A percentile compares a stretch with the other conserved stretches of the same genome.
phyloP scores from a whole-genome alignment of 2,113 vertebrate genomes.

The Sylvia atricapilla region DNA sequence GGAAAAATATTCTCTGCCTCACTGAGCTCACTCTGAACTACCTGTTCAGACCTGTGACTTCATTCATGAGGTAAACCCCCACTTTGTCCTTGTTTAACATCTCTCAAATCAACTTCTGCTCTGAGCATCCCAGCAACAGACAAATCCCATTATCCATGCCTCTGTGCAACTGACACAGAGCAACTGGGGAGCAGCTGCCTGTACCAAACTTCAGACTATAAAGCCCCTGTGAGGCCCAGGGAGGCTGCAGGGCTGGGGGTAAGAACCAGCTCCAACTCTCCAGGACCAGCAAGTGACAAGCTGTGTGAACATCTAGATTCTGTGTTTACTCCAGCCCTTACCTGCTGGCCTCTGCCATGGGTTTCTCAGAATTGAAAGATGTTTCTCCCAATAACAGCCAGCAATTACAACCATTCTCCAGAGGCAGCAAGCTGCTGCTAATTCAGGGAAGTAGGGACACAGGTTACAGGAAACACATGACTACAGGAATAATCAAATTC shows the following conservation, averaged over 20 bases:
- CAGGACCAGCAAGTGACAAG: not conserved
- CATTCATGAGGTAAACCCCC: not conserved
- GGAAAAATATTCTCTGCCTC: not conserved
- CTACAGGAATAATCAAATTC: not conserved
- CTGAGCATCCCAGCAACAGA: not conserved
- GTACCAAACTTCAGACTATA: not conserved
- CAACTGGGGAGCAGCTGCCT: not conserved
- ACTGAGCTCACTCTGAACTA: not conserved
- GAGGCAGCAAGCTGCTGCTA: not conserved
- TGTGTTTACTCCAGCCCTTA: not conserved
- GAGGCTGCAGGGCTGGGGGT: not conserved
- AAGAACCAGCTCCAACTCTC: not conserved
- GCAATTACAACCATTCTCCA: not conserved
- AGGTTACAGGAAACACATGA: not conserved
- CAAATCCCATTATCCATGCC: not conserved
- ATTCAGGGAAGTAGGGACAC: not conserved
- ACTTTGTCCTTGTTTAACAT: not conserved
- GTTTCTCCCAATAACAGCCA: not conserved
- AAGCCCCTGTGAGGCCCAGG: not conserved
- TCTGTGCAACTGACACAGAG: not conserved
- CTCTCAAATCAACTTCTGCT: not conserved
- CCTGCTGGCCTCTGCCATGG: not conserved
- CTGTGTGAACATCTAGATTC: not conserved
- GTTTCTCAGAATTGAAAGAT: not conserved
- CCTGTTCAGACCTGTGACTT: not conserved